Conservation (phyloP, 1,140 invertebrate species). For the Ptiloglossa arizonensis region DNA sequence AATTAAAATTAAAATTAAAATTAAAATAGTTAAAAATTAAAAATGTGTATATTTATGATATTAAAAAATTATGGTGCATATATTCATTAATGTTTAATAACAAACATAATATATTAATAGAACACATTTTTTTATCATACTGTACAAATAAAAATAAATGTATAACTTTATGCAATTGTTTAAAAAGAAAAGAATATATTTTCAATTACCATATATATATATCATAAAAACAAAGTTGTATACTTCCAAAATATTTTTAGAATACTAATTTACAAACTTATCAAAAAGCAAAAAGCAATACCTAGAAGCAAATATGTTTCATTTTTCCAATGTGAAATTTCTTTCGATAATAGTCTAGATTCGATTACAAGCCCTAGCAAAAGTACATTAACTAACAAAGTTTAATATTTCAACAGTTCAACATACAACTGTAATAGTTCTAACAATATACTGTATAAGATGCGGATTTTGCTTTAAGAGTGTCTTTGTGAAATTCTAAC, state of each 20-base stretch:
- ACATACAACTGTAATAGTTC: not conserved
- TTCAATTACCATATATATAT: not conserved
- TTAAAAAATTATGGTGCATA: not conserved
- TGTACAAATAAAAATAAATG: not conserved
- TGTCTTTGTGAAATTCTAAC: conserved; percentile 17
- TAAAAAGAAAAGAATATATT: not conserved
- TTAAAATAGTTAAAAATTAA: not conserved
- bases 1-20: no score
- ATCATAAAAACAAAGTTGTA: conserved; percentile 1
- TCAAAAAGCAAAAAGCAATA: no score
- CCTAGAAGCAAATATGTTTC: not conserved
- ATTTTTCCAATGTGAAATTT: not conserved
- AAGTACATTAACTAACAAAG: conserved; percentile 11
- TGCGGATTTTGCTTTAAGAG: conserved; percentile 24
- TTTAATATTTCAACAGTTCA: conserved; percentile 4
- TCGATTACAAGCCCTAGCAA: conserved; percentile 19
- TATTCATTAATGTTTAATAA: not conserved
- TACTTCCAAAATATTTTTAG: not conserved
- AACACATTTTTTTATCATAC: not conserved
- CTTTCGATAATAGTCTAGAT: not conserved
- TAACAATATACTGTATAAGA: conserved; percentile 10
- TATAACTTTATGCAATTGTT: not conserved
- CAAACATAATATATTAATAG: conserved; percentile 1
- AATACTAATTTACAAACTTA: not conserved
- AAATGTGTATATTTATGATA: not conserved